A percentile compares a stretch with the other conserved stretches of the same genome.
Conservation (phyloP, 1,140 invertebrate genomes). For the Bombyx mandarina region DNA sequence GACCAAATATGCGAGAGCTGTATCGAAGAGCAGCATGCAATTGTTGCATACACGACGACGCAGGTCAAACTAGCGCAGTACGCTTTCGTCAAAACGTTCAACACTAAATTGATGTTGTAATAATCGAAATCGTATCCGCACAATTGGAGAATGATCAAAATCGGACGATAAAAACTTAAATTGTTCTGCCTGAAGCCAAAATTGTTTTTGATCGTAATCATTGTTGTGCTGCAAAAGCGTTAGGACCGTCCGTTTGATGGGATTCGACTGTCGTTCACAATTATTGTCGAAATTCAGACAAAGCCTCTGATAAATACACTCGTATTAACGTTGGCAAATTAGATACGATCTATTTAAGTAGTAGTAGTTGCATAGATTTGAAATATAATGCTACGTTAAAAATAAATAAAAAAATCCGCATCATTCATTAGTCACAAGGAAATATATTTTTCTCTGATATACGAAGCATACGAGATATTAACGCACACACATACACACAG, state of each 20-base stretch:
- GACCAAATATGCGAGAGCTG: constrained; percentile 36
- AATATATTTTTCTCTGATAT: too few species aligned
- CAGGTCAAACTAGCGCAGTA: constrained; percentile 31
- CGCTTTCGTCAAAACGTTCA: constrained; percentile 17
- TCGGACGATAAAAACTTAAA: constrained; percentile 22
- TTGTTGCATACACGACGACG: constrained; percentile 22
- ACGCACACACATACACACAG: too few species aligned
- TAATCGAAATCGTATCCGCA: constrained; percentile 45
- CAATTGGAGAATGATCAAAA: constrained; percentile 33
- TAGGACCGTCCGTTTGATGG: not conserved
- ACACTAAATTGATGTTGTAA: constrained; percentile 24
- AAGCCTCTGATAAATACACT: constrained; percentile 14
- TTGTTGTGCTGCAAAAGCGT: not conserved
- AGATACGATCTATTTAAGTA: constrained; percentile 4
- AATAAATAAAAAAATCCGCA: too few species aligned
- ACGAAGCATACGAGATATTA: too few species aligned
- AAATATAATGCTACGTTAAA: too few species aligned
- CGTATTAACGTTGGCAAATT: constrained; percentile 20
- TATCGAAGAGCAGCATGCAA: constrained; percentile 27
- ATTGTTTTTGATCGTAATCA: constrained; percentile 1
- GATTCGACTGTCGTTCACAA: too few species aligned
- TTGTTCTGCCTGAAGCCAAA: constrained; percentile 11
- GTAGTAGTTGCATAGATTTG: too few species aligned
- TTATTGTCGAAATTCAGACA: constrained; percentile 15
- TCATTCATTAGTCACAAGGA: too few species aligned